phyloP scores from a whole-genome alignment of 2,797 vertebrate genomes.

The Mus caroli region DNA sequence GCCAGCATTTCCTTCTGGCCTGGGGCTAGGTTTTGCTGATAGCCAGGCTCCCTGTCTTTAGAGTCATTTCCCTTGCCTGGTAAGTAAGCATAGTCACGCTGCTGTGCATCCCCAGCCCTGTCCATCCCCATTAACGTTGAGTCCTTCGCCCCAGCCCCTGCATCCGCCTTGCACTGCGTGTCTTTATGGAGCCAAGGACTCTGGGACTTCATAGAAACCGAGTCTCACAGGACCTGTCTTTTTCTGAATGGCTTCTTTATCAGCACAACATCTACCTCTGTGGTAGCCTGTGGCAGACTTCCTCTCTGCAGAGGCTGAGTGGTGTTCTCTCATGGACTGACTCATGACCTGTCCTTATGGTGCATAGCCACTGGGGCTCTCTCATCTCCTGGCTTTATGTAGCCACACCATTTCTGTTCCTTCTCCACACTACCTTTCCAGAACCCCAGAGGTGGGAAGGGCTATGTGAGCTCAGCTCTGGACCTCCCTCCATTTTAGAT shows the following conservation, averaged over 20 bases:
- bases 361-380: background rate
- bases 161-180: too few species aligned
- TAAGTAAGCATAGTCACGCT: too few species aligned
- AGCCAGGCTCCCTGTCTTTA: background rate
- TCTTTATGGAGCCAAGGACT: background rate
- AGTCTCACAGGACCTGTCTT: background rate
- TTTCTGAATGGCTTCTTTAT: too few species aligned
- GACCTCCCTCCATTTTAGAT: background rate
- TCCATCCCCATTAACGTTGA: background rate
- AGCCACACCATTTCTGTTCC: background rate
- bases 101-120: background rate
- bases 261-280: accelerated
- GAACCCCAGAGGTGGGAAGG: background rate
- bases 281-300: background rate
- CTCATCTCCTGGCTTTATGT: background rate
- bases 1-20: background rate
- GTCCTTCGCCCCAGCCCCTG: background rate
- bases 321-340: accelerated
- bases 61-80: background rate
- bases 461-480: background rate
- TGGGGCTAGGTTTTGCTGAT: background rate
- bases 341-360: background rate
- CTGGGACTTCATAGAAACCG: background rate
- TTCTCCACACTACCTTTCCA: background rate
- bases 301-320: background rate